Evolutionary conservation across 2,113 vertebrate genomes (phyloP), one percentile per base, ranked within the genome.

Genomic region (Dromaius novaehollandiae): DNA sequence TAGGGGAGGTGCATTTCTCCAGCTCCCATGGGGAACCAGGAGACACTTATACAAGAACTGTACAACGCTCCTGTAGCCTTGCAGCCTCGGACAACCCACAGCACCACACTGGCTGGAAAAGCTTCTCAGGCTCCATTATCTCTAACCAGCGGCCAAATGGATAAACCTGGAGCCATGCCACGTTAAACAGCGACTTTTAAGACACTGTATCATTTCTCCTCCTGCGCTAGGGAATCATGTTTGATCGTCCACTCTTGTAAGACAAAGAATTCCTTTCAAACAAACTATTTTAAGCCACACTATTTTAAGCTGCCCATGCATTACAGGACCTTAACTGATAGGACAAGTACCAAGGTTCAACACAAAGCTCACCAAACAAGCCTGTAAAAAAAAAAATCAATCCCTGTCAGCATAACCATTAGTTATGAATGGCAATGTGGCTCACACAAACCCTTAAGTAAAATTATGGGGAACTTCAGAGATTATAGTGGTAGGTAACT

Each of bases 221-320:
- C 94, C 48, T 55, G 44, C 48, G 13, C 26, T 55, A 78, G 42
- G 14, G 65, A 92, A 71, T 90, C 11, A 28, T 50, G 69, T n/a
- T 34, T 11, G 32, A 66, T 75, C 81, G 34, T 88, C 24, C 36
- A 74, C 6, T 73, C 22, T 32, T 63, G 12, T n/a, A 87, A 92
- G 18, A 81, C 48, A 48, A 84, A 76, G 40, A 92, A 65, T 21
- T 80, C 7, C 38, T 73, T 86, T 75, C n/a, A 70, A 80, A 76
- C 2, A 4, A 87, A 81, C 56, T 93, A 91, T 95, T 97, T 96
- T 89, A 86, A 97, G 86, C n/a, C 32, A 56, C 14, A 6, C 9
- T 74, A 77, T 87, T 93, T 82, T 75, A 83, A 48, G 71, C 17
- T 60, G 51, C 20, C 55, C 48, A 42, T 79, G 78, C 11, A 81